Conservation (phyloP, 2,113 vertebrate genomes). For the Cottus gobio region DNA sequence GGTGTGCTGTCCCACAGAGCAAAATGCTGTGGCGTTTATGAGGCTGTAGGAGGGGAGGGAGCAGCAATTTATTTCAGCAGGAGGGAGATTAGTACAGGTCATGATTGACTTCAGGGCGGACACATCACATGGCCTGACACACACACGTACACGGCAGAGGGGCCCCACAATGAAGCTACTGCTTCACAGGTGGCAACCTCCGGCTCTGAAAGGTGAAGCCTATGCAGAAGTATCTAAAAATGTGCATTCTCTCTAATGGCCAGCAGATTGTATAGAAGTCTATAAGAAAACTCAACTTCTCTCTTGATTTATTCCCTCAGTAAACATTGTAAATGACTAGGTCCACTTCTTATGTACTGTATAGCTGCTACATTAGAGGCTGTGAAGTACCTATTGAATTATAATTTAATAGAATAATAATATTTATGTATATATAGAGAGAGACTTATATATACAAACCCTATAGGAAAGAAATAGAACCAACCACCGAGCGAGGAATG, state of each 20-base stretch:
- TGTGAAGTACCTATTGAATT: too few relatives aligned
- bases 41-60: constrained; percentile 13
- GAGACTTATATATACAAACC: too few relatives aligned
- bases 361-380: too few relatives aligned
- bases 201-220: neutral
- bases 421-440: too few relatives aligned
- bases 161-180: neutral
- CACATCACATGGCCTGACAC: neutral
- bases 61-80: neutral
- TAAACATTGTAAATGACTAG: too few relatives aligned
- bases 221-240: neutral
- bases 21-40: constrained; percentile 37
- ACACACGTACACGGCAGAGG: neutral
- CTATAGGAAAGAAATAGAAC: too few relatives aligned
- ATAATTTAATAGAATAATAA: too few relatives aligned
- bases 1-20: neutral
- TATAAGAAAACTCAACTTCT: too few relatives aligned
- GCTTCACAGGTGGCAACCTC: neutral
- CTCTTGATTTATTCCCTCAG: too few relatives aligned
- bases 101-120: neutral
- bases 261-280: neutral
- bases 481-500: too few relatives aligned
- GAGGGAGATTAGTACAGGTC: constrained; percentile 8
- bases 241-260: neutral
- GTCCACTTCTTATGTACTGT: too few relatives aligned